These are phyloP conservation scores for Hylaeus anthracinus DNA, from an alignment of 1,140 invertebrate species.

Conservation along the genomic window DNA sequence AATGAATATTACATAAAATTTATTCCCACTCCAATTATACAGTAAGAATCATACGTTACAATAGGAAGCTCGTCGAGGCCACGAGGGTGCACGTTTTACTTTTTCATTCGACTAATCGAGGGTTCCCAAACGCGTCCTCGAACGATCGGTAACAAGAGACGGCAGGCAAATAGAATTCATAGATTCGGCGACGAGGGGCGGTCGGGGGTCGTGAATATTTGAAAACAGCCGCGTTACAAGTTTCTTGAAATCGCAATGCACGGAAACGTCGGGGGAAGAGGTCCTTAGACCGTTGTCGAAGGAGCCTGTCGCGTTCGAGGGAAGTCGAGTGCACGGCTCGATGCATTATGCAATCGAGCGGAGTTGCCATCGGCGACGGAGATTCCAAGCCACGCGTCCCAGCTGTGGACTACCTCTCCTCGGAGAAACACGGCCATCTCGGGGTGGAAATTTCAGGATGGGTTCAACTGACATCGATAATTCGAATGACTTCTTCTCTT, in stretches of 20 bases:
- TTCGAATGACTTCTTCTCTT: neutral
- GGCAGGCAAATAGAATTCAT: constrained; percentile 16
- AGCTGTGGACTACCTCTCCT: neutral
- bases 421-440: neutral
- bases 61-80: too few species aligned
- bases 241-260: constrained; percentile 36
- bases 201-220: constrained; percentile 31
- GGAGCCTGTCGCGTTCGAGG: constrained; percentile 23
- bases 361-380: constrained; percentile 10
- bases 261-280: constrained; percentile 17
- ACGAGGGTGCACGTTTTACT: too few species aligned
- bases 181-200: constrained; percentile 2
- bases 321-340: constrained; percentile 39
- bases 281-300: constrained; percentile 43
- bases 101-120: too few species aligned
- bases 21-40: too few species aligned
- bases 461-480: neutral
- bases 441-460: constrained; percentile 1
- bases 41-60: too few species aligned
- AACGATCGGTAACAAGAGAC: neutral
- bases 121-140: neutral
- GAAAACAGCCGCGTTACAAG: constrained; percentile 33
- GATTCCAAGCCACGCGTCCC: neutral
- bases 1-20: too few species aligned
- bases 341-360: constrained; percentile 42